Percentiles rank a stretch among this genome's conserved stretches.
Evolutionary conservation across 2,888 invertebrate species (phyloP).

Genomic region (Scrobipalpa atriplicella): DNA sequence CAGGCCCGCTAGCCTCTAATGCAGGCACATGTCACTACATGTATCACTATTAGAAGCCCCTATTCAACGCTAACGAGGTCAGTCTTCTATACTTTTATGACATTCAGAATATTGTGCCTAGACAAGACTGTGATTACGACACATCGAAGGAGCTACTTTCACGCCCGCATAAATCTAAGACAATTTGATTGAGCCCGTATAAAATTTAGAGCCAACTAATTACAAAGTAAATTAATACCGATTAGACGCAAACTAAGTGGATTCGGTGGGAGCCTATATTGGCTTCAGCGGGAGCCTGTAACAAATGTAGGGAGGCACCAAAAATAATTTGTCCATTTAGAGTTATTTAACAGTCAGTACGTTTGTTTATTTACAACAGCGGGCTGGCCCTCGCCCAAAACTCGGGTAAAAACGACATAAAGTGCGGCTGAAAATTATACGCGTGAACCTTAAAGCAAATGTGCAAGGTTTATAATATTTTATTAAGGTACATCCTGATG

Average conservation of each 20-base stretch:
- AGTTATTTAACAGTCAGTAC: slow-evolving; percentile 59
- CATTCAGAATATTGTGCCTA: neutral
- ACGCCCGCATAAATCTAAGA: slow-evolving; percentile 6
- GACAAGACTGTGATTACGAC: neutral
- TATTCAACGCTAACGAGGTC: slow-evolving; percentile 34
- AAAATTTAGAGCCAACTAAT: slow-evolving; percentile 39
- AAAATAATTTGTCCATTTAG: slow-evolving; percentile 63
- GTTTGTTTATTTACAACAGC: slow-evolving; percentile 62
- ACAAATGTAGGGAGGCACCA: slow-evolving; percentile 51
- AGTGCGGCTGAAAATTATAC: neutral
- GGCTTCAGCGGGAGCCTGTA: slow-evolving; percentile 43
- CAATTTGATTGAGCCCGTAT: slow-evolving; percentile 18
- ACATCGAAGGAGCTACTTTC: neutral
- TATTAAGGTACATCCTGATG: slow-evolving; percentile 38
- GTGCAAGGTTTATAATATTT: slow-evolving; percentile 45
- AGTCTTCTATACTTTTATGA: neutral
- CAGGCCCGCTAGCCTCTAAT: slow-evolving; percentile 39
- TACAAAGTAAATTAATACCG: slow-evolving; percentile 47
- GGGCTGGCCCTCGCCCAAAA: slow-evolving; percentile 48
- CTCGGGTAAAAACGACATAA: slow-evolving; percentile 42
- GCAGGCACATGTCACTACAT: slow-evolving; percentile 40
- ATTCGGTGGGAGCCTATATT: slow-evolving; percentile 46
- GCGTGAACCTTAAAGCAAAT: slow-evolving; percentile 36
- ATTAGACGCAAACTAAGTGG: slow-evolving; percentile 49
- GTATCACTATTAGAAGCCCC: slow-evolving; percentile 32